Evolutionary conservation across 2,797 vertebrate species (phyloP).

Genomic region (Gobionotothen gibberifrons): DNA sequence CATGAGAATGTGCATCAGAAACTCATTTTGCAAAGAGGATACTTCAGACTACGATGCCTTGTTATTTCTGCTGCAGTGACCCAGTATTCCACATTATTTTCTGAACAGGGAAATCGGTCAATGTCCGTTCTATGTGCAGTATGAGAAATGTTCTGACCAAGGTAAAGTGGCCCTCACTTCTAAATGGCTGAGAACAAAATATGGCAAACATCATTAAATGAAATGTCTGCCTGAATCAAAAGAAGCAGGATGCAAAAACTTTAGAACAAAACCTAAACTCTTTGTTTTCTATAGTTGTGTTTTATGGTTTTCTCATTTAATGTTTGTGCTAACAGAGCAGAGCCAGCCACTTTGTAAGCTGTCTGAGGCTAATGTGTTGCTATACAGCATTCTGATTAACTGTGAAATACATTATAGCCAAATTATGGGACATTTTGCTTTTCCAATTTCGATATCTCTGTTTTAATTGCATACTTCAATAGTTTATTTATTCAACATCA

Average conservation of each 20-base stretch:
- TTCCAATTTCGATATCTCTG: background rate
- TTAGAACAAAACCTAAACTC: background rate
- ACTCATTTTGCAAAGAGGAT: slow-evolving; percentile 9
- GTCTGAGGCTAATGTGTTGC: background rate
- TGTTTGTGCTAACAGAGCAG: background rate
- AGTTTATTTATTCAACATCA: too few species aligned
- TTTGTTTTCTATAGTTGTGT: background rate
- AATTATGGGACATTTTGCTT: too few species aligned
- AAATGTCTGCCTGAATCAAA: background rate
- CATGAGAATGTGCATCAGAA: background rate
- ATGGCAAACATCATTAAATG: slow-evolving; percentile 34
- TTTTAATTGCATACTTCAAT: background rate
- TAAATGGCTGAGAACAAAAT: slow-evolving; percentile 18
- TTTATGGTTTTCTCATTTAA: too few species aligned
- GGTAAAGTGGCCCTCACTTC: slow-evolving; percentile 1
- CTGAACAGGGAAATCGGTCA: slow-evolving; percentile 8
- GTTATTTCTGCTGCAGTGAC: slow-evolving; percentile 41
- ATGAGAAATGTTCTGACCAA: background rate
- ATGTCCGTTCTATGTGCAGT: background rate
- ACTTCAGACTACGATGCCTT: slow-evolving; percentile 1
- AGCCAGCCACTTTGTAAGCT: background rate
- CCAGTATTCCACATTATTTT: slow-evolving; percentile 19
- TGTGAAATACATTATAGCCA: too few species aligned
- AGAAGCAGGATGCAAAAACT: background rate
- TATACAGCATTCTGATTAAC: background rate